Base-by-base conservation (phyloP, 2,113 vertebrate species). In the Phaetusa simplex region DNA sequence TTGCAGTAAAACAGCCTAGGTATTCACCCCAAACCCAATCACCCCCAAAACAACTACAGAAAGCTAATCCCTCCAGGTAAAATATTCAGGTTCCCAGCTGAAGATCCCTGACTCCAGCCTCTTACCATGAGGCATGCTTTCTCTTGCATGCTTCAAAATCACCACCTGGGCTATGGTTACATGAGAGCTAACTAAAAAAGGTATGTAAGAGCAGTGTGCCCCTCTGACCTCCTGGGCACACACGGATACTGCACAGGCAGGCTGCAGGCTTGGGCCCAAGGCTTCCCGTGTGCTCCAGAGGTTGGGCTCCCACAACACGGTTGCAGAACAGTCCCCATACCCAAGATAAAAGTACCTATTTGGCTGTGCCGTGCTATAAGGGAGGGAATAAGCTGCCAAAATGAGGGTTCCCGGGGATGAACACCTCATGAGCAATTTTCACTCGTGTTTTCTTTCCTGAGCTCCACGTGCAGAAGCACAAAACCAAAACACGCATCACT, bases 181-280 rank as follows among this genome's bases (percentile, higher is more conserved):
- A 17, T 0, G 3, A 70, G 15, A 81, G 34, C 34, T 55, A 42
- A 56, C 11, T 22, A 45, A 38, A 21, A 55, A n/a, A 3, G 0
- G 11, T 16, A 2, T 32, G 4, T 16, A 30, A 71, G 34, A 71
- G 30, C 0, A 1, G 20, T 5, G 5, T 7, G 21, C 2, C 18
- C 9, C 32, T 81, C 42, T 70, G 42, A 50, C 29, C 34, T 53
- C 56, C 59, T 77, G 30, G 67, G 29, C 17, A 29, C 0, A 0
- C 24, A 11, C 0, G 2, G 29, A 20, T 72, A 71, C 47, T 66
- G 32, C 38, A 53, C 21, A 29, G n/a, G 16, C 4, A 86, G 67
- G 30, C 59, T 73, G 40, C 49, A 86, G 42, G 26, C 59, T 66
- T 53, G 22, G 56, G n/a, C n/a, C 26, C 26, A 47, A 64, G 36